Evolutionary conservation across 37 sponge, comb jelly and placozoan genomes (phyloP).

Genomic region (Hexactinellida sp.): DNA sequence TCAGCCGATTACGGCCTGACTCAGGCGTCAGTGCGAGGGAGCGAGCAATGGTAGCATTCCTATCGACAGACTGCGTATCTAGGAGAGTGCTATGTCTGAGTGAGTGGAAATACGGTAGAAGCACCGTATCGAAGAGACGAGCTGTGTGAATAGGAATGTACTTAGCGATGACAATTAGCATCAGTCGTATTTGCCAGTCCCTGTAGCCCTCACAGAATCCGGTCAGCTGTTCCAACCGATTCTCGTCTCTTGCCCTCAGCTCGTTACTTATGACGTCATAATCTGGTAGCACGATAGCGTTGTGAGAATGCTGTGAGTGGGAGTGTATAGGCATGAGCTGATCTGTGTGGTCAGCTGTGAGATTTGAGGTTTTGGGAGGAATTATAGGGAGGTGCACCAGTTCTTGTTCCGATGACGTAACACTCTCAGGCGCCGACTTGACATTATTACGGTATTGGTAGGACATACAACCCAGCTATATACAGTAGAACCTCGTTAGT

Average conservation of each 20-base stretch:
- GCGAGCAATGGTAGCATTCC: neutral
- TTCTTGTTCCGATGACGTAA: neutral
- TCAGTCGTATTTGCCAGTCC: neutral
- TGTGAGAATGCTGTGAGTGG: neutral
- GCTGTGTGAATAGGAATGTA: neutral
- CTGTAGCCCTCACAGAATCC: neutral
- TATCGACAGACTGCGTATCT: neutral
- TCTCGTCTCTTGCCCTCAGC: neutral
- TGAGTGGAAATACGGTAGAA: neutral
- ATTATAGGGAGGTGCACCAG: neutral
- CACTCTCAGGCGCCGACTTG: neutral
- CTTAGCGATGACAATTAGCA: neutral
- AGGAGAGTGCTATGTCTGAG: neutral
- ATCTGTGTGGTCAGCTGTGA: neutral
- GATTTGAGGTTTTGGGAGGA: neutral
- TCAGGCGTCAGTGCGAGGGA: neutral
- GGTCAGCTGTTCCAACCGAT: neutral
- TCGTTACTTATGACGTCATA: neutral
- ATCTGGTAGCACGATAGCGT: neutral
- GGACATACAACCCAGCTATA: neutral
- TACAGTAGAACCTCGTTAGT: too few species aligned
- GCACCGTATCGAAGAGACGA: neutral
- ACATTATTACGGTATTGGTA: neutral
- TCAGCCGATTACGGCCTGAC: neutral
- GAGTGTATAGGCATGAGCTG: neutral